These are phyloP conservation scores for Craterocephalus amniculus DNA, from an alignment of 2,797 vertebrate genomes.

Conservation along the genomic window DNA sequence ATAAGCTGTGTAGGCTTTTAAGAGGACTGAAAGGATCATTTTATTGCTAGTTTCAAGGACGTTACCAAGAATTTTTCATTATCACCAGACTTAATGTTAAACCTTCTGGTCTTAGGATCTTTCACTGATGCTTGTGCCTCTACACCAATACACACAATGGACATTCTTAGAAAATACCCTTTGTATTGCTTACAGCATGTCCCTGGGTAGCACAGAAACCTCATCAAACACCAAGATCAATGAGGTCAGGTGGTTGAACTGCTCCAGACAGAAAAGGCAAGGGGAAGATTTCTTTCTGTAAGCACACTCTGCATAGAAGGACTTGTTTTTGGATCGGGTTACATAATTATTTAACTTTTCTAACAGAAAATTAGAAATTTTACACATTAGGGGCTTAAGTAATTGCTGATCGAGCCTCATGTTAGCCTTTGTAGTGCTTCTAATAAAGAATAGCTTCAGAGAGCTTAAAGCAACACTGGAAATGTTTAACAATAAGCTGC, in stretches of 20 bases:
- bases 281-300: constrained; percentile 16
- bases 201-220: background rate
- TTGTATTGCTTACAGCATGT: background rate
- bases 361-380: background rate
- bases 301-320: background rate
- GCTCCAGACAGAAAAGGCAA: constrained; percentile 2
- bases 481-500: constrained; percentile 1
- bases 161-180: constrained; percentile 1
- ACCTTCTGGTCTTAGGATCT: no score
- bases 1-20: background rate
- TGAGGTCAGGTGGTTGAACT: constrained; percentile 10
- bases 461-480: constrained; percentile 9
- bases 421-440: background rate
- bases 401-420: background rate
- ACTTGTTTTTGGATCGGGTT: constrained; percentile 4
- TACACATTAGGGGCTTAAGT: background rate
- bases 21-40: background rate
- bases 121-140: background rate
- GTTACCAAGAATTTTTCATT: background rate
- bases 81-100: background rate
- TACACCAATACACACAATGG: background rate
- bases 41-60: background rate
- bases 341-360: constrained; percentile 4
- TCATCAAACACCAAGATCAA: constrained; percentile 8
- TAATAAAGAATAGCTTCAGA: background rate